Percentiles rank a stretch among this genome's conserved stretches.
phyloP scores from a whole-genome alignment of 2,797 vertebrate species.

The Delichon dasypus region DNA sequence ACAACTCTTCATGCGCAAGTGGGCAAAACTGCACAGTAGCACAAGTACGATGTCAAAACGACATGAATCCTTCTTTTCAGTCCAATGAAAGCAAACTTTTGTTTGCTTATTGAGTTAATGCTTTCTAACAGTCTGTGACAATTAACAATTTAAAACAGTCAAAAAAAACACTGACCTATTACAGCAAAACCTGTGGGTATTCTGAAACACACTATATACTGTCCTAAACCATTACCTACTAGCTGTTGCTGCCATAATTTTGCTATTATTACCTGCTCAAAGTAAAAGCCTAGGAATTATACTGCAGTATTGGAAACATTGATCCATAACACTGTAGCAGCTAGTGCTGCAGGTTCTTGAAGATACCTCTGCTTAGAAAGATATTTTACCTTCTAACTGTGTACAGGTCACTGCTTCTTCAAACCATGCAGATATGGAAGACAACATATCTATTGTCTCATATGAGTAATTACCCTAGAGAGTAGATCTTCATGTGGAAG shows the following conservation, averaged over 20 bases:
- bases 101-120: conserved; percentile 5
- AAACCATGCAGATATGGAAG: not conserved
- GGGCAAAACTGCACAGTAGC: not conserved
- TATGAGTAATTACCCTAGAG: not conserved
- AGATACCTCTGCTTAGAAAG: not conserved
- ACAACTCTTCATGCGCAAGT: not conserved
- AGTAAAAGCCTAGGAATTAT: not conserved
- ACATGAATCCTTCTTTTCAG: not conserved
- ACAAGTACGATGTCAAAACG: not conserved
- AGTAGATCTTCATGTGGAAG: not conserved
- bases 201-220: not conserved
- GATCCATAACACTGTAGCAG: not conserved
- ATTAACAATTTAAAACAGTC: conserved; percentile 6
- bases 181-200: not conserved
- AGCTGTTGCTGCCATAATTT: not conserved
- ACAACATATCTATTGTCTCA: not conserved
- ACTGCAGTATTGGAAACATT: not conserved
- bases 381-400: not conserved
- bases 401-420: not conserved
- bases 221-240: not conserved
- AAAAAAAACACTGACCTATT: not conserved
- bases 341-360: not conserved
- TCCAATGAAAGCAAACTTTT: conserved; percentile 13
- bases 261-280: conserved; percentile 15
- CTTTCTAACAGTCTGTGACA: not conserved